Evolutionary conservation across 2,888 invertebrate genomes (phyloP), one percentile per base, ranked within the genome.

Genomic region (Escarpia spicata): DNA sequence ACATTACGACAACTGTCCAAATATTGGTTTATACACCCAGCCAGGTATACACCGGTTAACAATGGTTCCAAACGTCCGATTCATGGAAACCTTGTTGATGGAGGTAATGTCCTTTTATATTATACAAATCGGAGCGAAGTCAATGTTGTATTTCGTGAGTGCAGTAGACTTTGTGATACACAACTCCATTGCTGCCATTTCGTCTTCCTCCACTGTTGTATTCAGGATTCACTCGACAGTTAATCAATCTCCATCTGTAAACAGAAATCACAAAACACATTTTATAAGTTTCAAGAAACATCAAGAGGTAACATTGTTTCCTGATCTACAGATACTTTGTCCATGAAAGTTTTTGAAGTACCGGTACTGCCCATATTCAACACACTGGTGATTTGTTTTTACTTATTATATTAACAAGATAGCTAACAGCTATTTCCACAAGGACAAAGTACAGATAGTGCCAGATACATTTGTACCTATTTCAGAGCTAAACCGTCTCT

Each of bases 201-300:
- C 45, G 8, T 45, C 60, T 75, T 75, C 75, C n/a, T 75, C 75
- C 75, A 75, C 75, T 75, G 75, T 26, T 75, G 75, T 26, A 75
- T 75, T 75, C 75, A 26, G 52, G 52, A 26, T 75, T 75, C 75
- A 75, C n/a, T 75, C 19, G 26, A 26, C 26, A 75, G 75, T 75
- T 75, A 75, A n/a, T 75, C 75, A 26, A 75, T 26, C 75, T 75
- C 75, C 75, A 75, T 75, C 75, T 75, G 75, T 75, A 75, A 75
- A 75, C 26, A 4, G 75, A 75, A 75, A 75, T 19, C 19, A 75
- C 19, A 75, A n/a, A 75, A 75, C 26, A 75, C 15, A 52, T 15
- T 52, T 52, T 15, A 52, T 52, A 52, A 12, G 52, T 15, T 15
- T 12, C 52, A 52, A 9, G 15, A 52, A 52, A 10, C 2, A 37